phyloP scores from a whole-genome alignment of 2,797 vertebrate genomes.

The Sebastes iracundus region DNA sequence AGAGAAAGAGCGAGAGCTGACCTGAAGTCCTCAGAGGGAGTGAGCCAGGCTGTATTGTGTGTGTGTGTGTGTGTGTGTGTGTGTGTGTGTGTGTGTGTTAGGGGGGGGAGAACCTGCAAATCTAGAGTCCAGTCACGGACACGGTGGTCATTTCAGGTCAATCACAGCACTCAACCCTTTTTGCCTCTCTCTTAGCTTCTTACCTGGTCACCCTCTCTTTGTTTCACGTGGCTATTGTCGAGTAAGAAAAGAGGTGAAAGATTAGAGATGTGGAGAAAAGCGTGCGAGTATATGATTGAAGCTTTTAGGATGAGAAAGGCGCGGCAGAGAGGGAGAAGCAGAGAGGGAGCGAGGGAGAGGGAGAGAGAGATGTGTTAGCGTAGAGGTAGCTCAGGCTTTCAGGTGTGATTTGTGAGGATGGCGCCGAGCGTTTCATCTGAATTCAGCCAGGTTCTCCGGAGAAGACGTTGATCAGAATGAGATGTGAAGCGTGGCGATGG shows the following conservation, averaged over 20 bases:
- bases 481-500: constrained; percentile 64
- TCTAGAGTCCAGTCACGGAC: neutral
- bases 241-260: neutral
- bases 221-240: neutral
- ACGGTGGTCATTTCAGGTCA: constrained; percentile 22
- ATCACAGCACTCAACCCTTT: neutral
- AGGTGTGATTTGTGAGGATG: constrained; percentile 70
- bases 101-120: neutral
- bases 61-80: neutral
- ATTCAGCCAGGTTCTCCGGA: constrained; percentile 59
- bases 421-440: constrained; percentile 64
- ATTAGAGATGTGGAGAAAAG: neutral
- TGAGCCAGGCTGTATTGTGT: constrained; percentile 24
- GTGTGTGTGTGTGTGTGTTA: constrained; percentile 16
- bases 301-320: neutral
- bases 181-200: neutral
- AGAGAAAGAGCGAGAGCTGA: constrained; percentile 20
- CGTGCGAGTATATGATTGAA: neutral
- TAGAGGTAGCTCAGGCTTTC: constrained; percentile 43
- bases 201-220: neutral
- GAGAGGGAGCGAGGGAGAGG: neutral
- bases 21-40: constrained; percentile 31
- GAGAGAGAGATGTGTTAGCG: constrained; percentile 22
- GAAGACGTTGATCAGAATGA: constrained; percentile 77
- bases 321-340: neutral